A percentile compares a stretch with the other conserved stretches of the same genome.
phyloP scores from a whole-genome alignment of 2,113 vertebrate genomes.

The Lampris incognitus region DNA sequence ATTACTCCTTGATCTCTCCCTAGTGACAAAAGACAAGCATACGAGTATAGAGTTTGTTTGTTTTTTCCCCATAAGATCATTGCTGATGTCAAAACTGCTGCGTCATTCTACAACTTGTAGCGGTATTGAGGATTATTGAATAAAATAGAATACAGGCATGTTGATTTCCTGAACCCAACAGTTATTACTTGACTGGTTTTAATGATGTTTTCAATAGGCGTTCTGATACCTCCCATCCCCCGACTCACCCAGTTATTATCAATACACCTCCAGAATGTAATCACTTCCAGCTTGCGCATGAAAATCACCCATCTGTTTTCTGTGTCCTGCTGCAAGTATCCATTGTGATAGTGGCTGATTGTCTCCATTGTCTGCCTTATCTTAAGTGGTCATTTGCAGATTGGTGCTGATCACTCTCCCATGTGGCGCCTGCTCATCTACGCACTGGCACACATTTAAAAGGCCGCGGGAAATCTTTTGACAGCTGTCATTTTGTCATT shows the following conservation, averaged over 20 bases:
- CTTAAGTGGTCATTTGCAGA: conserved; percentile 32
- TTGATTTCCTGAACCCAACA: neutral
- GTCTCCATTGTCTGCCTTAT: conserved; percentile 47
- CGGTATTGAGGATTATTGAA: too few relatives aligned
- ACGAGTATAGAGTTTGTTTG: too few relatives aligned
- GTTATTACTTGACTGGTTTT: neutral
- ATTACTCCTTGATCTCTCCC: too few relatives aligned
- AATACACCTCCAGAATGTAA: conserved; percentile 50
- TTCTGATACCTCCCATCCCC: conserved; percentile 15
- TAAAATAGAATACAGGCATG: too few relatives aligned
- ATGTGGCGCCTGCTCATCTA: conserved; percentile 4
- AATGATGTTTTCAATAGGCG: conserved; percentile 21
- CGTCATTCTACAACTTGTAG: too few relatives aligned
- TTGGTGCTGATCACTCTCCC: conserved; percentile 32
- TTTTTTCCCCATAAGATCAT: too few relatives aligned
- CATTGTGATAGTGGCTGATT: conserved; percentile 35
- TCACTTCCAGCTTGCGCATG: conserved; percentile 33
- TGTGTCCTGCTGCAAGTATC: conserved; percentile 26
- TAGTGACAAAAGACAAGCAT: too few relatives aligned
- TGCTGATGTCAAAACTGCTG: too few relatives aligned
- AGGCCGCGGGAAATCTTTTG: conserved; percentile 6
- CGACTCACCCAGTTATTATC: conserved; percentile 39
- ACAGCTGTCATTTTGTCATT: conserved; percentile 24
- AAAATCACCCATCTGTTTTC: conserved; percentile 58
- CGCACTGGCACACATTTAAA: neutral